Conservation (phyloP, 2,797 vertebrate genomes). For the Yasuhikotakia modesta region DNA sequence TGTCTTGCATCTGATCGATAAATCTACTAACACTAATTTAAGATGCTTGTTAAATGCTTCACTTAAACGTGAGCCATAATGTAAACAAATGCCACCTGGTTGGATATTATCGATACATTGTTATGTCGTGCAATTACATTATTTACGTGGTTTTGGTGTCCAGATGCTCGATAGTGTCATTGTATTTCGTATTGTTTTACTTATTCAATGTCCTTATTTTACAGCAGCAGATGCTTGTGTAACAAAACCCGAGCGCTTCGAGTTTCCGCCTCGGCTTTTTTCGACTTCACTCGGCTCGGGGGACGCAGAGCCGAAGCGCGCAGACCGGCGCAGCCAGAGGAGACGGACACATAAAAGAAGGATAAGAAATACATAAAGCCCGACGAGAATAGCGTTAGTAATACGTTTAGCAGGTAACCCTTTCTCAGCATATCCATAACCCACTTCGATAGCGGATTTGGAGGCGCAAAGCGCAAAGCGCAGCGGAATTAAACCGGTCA, state of each 20-base stretch:
- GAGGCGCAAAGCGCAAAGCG: background rate
- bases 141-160: background rate
- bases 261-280: constrained; percentile 47
- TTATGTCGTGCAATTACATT: background rate
- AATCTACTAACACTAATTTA: too few species aligned
- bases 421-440: background rate
- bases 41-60: too few species aligned
- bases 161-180: background rate
- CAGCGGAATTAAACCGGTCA: constrained; percentile 27
- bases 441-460: background rate
- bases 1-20: too few species aligned
- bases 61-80: background rate
- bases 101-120: background rate
- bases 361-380: background rate
- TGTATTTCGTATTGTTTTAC: background rate
- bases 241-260: background rate
- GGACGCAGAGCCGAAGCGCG: constrained; percentile 57
- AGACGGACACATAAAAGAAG: constrained; percentile 43
- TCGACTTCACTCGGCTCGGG: constrained; percentile 47
- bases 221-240: background rate
- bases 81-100: background rate
- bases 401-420: background rate
- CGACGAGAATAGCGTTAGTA: background rate
- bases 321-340: constrained; percentile 37
- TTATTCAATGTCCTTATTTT: background rate